Percentiles rank a stretch among this genome's conserved stretches.
Evolutionary conservation across 2,888 invertebrate species (phyloP).

Genomic region (Synergus itoensis): DNA sequence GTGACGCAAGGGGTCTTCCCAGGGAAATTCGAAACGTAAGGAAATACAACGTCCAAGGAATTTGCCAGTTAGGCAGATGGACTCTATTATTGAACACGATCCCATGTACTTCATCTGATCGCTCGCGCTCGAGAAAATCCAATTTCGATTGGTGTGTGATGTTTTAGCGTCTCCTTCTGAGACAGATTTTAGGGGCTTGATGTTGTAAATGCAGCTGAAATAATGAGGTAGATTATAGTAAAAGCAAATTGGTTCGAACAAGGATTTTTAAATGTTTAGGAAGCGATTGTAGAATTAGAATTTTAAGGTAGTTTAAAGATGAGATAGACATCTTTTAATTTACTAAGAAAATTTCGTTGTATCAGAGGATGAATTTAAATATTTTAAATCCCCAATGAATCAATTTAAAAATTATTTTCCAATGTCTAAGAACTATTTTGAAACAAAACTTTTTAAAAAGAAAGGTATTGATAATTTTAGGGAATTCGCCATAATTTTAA

Average conservation of each 20-base stretch:
- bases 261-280: background rate
- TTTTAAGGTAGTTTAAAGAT: too few species aligned
- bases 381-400: too few species aligned
- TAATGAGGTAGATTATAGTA: background rate
- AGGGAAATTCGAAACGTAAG: slow-evolving; percentile 48
- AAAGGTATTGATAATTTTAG: background rate
- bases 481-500: background rate
- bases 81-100: slow-evolving; percentile 72
- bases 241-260: background rate
- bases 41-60: slow-evolving; percentile 64
- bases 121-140: slow-evolving; percentile 52
- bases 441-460: background rate
- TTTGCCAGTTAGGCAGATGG: slow-evolving; percentile 66
- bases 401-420: background rate
- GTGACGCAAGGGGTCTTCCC: slow-evolving; percentile 79
- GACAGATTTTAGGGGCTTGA: background rate
- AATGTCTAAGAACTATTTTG: background rate
- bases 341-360: too few species aligned
- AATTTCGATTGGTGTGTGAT: slow-evolving; percentile 35
- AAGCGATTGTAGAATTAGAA: background rate
- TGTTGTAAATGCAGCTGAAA: slow-evolving; percentile 8
- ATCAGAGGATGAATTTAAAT: too few species aligned
- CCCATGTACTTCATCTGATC: slow-evolving; percentile 72
- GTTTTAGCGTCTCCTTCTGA: slow-evolving; percentile 4
- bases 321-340: too few species aligned